Base-by-base conservation (phyloP, 2,113 vertebrate species). In the Antennarius striatus region DNA sequence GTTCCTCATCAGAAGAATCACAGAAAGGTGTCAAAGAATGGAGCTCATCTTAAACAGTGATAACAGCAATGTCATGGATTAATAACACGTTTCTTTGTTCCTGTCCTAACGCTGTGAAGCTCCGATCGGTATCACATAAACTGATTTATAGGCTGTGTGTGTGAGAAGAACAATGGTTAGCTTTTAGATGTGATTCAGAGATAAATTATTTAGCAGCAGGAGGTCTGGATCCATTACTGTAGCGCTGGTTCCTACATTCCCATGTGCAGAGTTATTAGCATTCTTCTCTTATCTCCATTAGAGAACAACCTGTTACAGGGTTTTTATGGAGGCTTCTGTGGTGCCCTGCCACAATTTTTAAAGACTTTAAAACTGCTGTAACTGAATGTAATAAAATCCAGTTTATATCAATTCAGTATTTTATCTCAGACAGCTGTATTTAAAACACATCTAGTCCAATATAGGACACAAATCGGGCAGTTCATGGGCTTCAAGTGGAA, bases 31-130 rank as follows among this genome's bases (percentile, higher is more conserved):
- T 56, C 63, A 45, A 64, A 70, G 60, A 77, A 65, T 59, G 70
- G 28, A 22, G 56, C 50, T 43, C 51, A 36, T 54, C 71, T 64
- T 63, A 67, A 78, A 80, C 67, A 75, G 80, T 82, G 63, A 85
- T 79, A 63, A 55, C 40, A 73, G 61, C 6, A 40, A 40, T 58
- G 51, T 29, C 12, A 15, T 22, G 60, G 67, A 73, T 83, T 56
- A 70, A 77, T 47, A 63, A 47, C 15, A 71, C 57, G 64, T 71
- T 62, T 48, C 58, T n/a, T 42, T 16, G 55, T 49, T 15, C 15
- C 32, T 7, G 32, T 36, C 32, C 32, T 36, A 5, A 36, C 7
- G 7, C 32, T 36, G 32, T 36, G 32, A 7, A 36, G 32, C 32
- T 36, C 32, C 3, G 32, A 36, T 36, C 32, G 32, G 5, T 36